A percentile compares a stretch with the other conserved stretches of the same genome.
Conservation (phyloP, 1,140 invertebrate species). For the Phortica variegata region DNA sequence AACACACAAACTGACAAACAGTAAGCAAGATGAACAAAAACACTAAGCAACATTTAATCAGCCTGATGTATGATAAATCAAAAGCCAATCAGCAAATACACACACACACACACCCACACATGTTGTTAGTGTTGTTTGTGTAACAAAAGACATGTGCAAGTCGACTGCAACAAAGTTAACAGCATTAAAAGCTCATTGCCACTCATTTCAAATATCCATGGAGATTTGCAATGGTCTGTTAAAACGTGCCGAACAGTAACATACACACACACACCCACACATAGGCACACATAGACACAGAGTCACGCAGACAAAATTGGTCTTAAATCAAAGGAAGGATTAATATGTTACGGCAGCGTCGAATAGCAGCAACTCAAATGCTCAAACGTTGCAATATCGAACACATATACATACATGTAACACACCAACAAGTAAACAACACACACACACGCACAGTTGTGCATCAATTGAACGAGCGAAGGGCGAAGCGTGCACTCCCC, state of each 20-base stretch:
- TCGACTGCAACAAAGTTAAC: neutral
- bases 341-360: slow-evolving; percentile 37
- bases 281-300: slow-evolving; percentile 11
- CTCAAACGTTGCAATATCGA: neutral
- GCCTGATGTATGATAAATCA: slow-evolving; percentile 44
- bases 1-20: neutral
- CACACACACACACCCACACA: slow-evolving; percentile 11
- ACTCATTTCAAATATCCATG: slow-evolving; percentile 1
- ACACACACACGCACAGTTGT: neutral
- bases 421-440: slow-evolving; percentile 9
- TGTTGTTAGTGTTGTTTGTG: too few species aligned
- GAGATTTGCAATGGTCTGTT: too few species aligned
- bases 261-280: neutral
- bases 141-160: too few species aligned
- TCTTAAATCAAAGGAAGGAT: slow-evolving; percentile 51
- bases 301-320: slow-evolving; percentile 30
- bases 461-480: too few species aligned
- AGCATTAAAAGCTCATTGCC: slow-evolving; percentile 3
- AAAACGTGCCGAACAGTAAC: slow-evolving; percentile 2
- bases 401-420: neutral
- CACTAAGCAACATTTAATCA: slow-evolving; percentile 50
- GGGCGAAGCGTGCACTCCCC: too few species aligned
- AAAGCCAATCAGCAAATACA: slow-evolving; percentile 20
- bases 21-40: neutral
- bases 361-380: too few species aligned